Percentiles rank a stretch among this genome's conserved stretches.
Evolutionary conservation across 2,797 vertebrate genomes (phyloP).

Genomic region (Loriculus beryllinus): DNA sequence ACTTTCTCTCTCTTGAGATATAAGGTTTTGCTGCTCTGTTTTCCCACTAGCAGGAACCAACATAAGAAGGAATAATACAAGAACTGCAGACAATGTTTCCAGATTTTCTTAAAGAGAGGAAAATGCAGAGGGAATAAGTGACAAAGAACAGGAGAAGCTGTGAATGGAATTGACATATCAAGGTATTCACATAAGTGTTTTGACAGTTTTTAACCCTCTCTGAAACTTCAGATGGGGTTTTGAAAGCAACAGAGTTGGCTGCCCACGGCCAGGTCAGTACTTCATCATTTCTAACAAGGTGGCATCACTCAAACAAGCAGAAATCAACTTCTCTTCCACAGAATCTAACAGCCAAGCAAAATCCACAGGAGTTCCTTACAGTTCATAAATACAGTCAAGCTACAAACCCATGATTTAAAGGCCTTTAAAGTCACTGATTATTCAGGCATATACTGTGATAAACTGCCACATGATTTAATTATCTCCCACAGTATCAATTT

Average conservation of each 20-base stretch:
- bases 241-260: background rate
- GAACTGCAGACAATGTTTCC: background rate
- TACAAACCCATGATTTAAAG: slow-evolving; percentile 14
- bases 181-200: background rate
- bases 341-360: slow-evolving; percentile 16
- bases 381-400: slow-evolving; percentile 26
- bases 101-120: background rate
- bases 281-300: background rate
- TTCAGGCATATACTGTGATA: slow-evolving; percentile 9
- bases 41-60: background rate
- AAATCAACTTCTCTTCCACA: background rate
- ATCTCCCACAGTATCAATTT: background rate
- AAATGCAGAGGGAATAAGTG: background rate
- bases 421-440: slow-evolving; percentile 18
- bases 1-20: background rate
- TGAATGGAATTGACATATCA: background rate
- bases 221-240: background rate
- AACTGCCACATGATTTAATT: slow-evolving; percentile 47
- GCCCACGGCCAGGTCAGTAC: background rate
- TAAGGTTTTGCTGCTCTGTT: background rate
- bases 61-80: background rate
- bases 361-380: background rate
- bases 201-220: background rate
- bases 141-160: background rate
- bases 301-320: background rate